A percentile compares a stretch with the other conserved stretches of the same genome.
These are phyloP conservation scores for Aleadryas rufinucha DNA, from an alignment of 2,113 vertebrate species.

Conservation along the genomic window DNA sequence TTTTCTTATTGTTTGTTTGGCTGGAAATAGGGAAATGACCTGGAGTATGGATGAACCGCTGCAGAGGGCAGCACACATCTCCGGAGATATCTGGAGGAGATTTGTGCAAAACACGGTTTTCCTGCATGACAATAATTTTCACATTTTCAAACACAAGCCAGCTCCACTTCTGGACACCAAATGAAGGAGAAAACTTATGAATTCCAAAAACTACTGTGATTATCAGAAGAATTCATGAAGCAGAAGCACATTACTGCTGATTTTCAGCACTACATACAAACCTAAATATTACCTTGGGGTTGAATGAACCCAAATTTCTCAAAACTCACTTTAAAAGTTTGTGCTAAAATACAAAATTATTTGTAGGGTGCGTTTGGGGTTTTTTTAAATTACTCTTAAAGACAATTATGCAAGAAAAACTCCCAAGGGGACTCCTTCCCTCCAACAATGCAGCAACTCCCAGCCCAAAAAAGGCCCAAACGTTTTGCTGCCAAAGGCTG, in stretches of 20 bases:
- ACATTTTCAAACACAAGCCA: background rate
- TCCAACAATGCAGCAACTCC: background rate
- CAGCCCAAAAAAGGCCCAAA: background rate
- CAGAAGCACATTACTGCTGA: background rate
- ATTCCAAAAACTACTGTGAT: background rate
- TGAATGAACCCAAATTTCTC: background rate
- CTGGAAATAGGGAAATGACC: conserved; percentile 43
- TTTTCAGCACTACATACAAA: background rate
- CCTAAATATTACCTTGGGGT: background rate
- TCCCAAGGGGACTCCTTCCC: background rate
- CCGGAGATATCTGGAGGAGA: background rate
- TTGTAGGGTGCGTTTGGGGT: background rate
- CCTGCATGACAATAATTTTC: background rate
- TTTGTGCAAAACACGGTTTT: background rate
- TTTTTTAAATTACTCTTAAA: background rate
- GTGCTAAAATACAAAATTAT: background rate
- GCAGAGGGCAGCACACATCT: conserved; percentile 49
- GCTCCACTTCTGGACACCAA: background rate
- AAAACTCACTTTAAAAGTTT: background rate
- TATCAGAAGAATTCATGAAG: background rate
- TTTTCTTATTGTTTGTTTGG: conserved; percentile 23
- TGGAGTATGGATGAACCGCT: background rate
- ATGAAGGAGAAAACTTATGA: background rate
- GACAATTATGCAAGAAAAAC: background rate
- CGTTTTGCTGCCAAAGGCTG: background rate